A percentile compares a stretch with the other conserved stretches of the same genome.
Conservation (phyloP, 1,140 invertebrate species). For the Archegozetes longisetosus region DNA sequence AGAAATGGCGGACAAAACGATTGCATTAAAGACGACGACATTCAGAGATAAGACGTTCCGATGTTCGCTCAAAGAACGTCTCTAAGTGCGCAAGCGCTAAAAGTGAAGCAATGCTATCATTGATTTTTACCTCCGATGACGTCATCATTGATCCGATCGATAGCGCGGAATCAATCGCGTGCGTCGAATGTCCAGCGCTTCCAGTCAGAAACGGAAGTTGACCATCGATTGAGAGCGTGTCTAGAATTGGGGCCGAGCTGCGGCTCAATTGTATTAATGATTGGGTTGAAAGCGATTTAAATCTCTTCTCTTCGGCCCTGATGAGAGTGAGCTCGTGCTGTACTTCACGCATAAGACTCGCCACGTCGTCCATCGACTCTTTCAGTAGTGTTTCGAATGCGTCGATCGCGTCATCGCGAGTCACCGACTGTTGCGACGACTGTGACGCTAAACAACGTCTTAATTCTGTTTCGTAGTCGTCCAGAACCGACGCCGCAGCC, state of each 20-base stretch:
- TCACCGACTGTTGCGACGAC: slow-evolving; percentile 67
- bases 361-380: slow-evolving; percentile 88
- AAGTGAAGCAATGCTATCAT: background rate
- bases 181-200: slow-evolving; percentile 1
- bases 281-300: slow-evolving; percentile 17
- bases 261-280: background rate
- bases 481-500: background rate
- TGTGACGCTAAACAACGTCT: background rate
- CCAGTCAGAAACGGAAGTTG: background rate
- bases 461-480: slow-evolving; percentile 8
- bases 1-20: slow-evolving; percentile 14
- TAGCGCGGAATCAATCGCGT: background rate
- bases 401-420: slow-evolving; percentile 80
- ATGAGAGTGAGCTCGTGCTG: slow-evolving; percentile 24
- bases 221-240: slow-evolving; percentile 16
- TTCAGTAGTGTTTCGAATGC: slow-evolving; percentile 80
- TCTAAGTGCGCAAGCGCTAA: no score
- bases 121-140: background rate
- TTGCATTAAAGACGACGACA: slow-evolving; percentile 18
- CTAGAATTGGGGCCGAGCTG: slow-evolving; percentile 3
- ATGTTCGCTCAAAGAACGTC: slow-evolving; percentile 8
- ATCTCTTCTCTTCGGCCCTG: slow-evolving; percentile 22
- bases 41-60: background rate
- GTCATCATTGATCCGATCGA: background rate
- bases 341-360: slow-evolving; percentile 27